phyloP scores from a whole-genome alignment of 2,888 invertebrate genomes.

The Hesperia comma region DNA sequence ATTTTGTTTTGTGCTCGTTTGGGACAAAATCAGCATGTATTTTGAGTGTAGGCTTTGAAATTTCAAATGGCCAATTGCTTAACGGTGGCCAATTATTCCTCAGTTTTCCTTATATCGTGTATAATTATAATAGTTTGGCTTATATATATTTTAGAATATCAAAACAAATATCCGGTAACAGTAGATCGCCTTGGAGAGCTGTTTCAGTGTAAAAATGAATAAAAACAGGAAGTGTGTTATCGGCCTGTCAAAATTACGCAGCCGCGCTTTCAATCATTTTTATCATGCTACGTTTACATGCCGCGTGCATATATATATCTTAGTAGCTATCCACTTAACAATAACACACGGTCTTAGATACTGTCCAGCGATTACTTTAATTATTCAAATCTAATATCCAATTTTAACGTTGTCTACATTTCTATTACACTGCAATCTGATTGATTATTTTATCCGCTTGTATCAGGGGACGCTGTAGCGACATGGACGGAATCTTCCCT shows the following conservation, averaged over 20 bases:
- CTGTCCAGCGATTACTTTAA: too few species aligned
- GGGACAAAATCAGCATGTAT: too few species aligned
- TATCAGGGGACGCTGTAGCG: constrained; percentile 78
- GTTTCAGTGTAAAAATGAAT: background rate
- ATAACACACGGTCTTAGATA: too few species aligned
- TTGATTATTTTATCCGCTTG: background rate
- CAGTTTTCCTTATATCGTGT: too few species aligned
- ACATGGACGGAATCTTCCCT: constrained; percentile 83
- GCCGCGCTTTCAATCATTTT: background rate
- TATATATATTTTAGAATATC: background rate
- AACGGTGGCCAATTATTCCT: too few species aligned
- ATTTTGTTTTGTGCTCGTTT: too few species aligned
- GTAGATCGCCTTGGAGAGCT: background rate
- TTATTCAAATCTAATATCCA: too few species aligned
- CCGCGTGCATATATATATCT: background rate
- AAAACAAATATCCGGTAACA: background rate
- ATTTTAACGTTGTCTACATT: too few species aligned
- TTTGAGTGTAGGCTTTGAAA: too few species aligned
- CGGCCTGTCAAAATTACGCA: constrained; percentile 1
- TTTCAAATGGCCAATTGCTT: too few species aligned
- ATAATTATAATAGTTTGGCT: background rate
- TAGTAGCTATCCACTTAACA: too few species aligned
- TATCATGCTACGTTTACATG: background rate
- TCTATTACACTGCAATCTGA: too few species aligned
- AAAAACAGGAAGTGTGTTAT: background rate